Evolutionary conservation across 2,113 vertebrate genomes (phyloP).

Genomic region (Tichodroma muraria): DNA sequence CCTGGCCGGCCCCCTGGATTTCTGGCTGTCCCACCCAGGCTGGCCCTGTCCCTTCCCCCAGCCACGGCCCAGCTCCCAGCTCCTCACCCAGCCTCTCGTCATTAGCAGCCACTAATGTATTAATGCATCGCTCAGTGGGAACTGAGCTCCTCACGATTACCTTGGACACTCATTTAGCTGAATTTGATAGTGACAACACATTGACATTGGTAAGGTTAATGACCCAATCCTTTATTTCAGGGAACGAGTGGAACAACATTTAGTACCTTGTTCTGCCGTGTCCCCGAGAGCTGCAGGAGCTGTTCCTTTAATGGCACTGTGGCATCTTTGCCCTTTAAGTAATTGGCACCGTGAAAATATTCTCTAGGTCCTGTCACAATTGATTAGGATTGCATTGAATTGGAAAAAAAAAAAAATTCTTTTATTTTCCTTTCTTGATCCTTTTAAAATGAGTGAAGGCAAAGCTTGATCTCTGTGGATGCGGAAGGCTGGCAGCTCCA

Average conservation of each 20-base stretch:
- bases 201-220: conserved; percentile 79
- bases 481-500: background rate
- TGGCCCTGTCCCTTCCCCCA: background rate
- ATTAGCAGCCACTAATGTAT: conserved; percentile 43
- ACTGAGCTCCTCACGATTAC: conserved; percentile 53
- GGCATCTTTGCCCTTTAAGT: conserved; percentile 73
- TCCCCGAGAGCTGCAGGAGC: conserved; percentile 61
- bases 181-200: conserved; percentile 70
- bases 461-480: background rate
- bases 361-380: conserved; percentile 65
- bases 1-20: fast-evolving
- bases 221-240: conserved; percentile 69
- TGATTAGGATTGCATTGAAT: conserved; percentile 52
- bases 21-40: background rate
- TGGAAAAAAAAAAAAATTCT: background rate
- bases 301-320: conserved; percentile 60
- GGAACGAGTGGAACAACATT: conserved; percentile 72
- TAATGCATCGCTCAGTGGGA: conserved; percentile 23
- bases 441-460: background rate
- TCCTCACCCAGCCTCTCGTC: background rate
- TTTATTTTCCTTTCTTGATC: conserved; percentile 15
- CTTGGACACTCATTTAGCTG: conserved; percentile 68
- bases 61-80: background rate
- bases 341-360: conserved; percentile 69
- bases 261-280: conserved; percentile 68